These are phyloP conservation scores for Leptoclinus maculatus DNA, from an alignment of 2,797 vertebrate genomes.

Conservation along the genomic window DNA sequence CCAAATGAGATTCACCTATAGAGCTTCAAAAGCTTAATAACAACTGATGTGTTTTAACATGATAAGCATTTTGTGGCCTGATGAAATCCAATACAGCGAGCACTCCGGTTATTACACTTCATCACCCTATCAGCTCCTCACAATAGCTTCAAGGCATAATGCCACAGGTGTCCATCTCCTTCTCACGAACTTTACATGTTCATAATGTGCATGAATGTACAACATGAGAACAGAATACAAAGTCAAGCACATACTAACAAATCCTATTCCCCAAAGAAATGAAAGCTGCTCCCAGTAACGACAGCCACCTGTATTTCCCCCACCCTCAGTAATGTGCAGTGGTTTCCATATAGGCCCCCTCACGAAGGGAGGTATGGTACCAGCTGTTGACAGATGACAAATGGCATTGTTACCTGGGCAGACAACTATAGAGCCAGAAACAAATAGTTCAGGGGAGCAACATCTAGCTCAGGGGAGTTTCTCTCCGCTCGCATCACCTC, in stretches of 20 bases:
- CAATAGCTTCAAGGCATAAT: background rate
- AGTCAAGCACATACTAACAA: slow-evolving; percentile 3
- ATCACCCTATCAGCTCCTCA: slow-evolving; percentile 33
- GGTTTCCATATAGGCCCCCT: slow-evolving; percentile 17
- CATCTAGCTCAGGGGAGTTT: slow-evolving; percentile 45
- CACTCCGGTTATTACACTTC: background rate
- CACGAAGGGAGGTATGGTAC: slow-evolving; percentile 11
- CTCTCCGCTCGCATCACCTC: slow-evolving; percentile 28
- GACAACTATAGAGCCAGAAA: slow-evolving; percentile 49
- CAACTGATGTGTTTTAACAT: slow-evolving; percentile 32
- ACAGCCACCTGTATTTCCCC: slow-evolving; percentile 26
- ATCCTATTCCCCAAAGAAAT: slow-evolving; percentile 47
- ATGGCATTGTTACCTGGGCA: slow-evolving; percentile 44
- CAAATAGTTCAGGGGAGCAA: slow-evolving; percentile 62
- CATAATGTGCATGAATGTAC: background rate
- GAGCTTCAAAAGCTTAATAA: slow-evolving; percentile 36
- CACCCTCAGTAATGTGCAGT: slow-evolving; percentile 23
- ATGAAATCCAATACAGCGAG: slow-evolving; percentile 32
- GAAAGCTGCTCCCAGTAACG: slow-evolving; percentile 24
- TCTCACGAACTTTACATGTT: background rate
- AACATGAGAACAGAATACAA: background rate
- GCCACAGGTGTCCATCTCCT: background rate
- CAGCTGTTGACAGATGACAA: slow-evolving; percentile 69
- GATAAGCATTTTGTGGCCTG: slow-evolving; percentile 19
- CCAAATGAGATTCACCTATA: slow-evolving; percentile 36